Evolutionary conservation across 1,140 invertebrate species (phyloP).

Genomic region (Trichoplusia ni): DNA sequence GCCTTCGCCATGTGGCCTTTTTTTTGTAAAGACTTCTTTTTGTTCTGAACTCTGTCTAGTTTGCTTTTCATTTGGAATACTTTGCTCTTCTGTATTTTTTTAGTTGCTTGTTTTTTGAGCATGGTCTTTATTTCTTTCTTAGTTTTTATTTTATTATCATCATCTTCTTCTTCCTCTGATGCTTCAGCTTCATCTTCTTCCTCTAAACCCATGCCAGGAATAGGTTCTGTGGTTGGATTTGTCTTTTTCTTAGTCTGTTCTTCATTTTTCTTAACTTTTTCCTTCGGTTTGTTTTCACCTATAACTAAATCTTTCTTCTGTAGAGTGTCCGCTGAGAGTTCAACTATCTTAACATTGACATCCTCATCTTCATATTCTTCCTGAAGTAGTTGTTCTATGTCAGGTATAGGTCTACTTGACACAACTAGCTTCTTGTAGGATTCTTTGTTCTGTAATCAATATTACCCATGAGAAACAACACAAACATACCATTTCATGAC

Average conservation of each 20-base stretch:
- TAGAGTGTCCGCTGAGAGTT: constrained; percentile 85
- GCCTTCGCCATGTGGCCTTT: constrained; percentile 59
- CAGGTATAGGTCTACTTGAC: constrained; percentile 85
- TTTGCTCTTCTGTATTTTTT: constrained; percentile 87
- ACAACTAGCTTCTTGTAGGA: constrained; percentile 85
- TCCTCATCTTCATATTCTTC: constrained; percentile 88
- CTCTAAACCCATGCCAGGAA: constrained; percentile 71
- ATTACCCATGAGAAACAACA: constrained; percentile 3
- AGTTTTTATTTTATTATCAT: constrained; percentile 78
- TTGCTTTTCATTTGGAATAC: constrained; percentile 87
- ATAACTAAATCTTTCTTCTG: constrained; percentile 86
- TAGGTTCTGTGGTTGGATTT: constrained; percentile 46
- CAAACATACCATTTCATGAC: neutral
- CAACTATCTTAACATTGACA: constrained; percentile 88
- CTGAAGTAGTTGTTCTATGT: constrained; percentile 85
- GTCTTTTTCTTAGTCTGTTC: constrained; percentile 40
- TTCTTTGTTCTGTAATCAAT: constrained; percentile 83
- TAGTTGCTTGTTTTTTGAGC: constrained; percentile 85
- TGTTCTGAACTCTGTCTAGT: constrained; percentile 84
- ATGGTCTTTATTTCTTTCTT: constrained; percentile 85
- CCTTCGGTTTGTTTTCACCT: constrained; percentile 84
- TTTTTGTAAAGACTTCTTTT: constrained; percentile 81
- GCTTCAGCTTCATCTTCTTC: constrained; percentile 75
- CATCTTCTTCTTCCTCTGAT: constrained; percentile 54
- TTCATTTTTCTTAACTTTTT: constrained; percentile 38